These are phyloP conservation scores for Procavia capensis DNA, from an alignment of 2,113 vertebrate genomes.

Conservation along the genomic window DNA sequence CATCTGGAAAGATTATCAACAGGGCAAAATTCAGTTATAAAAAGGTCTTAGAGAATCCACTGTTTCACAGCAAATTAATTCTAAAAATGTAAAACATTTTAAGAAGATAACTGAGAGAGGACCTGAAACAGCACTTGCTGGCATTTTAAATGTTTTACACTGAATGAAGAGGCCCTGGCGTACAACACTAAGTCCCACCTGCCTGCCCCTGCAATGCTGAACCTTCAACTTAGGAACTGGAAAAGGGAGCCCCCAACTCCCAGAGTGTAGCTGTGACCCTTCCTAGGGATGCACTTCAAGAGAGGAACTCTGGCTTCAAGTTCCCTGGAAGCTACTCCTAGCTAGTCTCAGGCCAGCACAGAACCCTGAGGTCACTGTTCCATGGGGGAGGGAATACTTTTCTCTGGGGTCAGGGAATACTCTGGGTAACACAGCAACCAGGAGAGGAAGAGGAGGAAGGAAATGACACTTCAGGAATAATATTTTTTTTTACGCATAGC, in stretches of 20 bases:
- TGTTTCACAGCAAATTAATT: too few relatives aligned
- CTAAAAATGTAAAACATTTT: background rate
- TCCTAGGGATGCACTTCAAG: accelerated
- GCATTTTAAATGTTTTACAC: too few relatives aligned
- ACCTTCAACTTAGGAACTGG: background rate
- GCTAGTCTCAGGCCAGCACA: background rate
- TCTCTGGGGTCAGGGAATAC: background rate
- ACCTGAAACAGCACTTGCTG: background rate
- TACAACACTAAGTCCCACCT: too few relatives aligned
- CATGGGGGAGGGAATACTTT: background rate
- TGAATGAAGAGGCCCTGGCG: background rate
- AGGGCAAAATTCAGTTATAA: background rate
- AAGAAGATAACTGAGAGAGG: background rate
- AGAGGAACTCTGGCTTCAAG: background rate
- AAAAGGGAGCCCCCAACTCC: background rate
- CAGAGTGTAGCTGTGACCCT: background rate
- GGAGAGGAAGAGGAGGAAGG: accelerated
- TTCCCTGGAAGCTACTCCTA: accelerated
- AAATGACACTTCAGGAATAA: background rate
- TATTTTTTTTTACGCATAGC: accelerated
- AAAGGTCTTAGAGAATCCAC: background rate
- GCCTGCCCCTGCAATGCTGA: accelerated
- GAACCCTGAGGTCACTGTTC: accelerated
- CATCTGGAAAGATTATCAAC: too few relatives aligned
- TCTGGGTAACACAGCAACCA: background rate